Base-by-base conservation (phyloP, 2,113 vertebrate species). In the Centropus unirufus region DNA sequence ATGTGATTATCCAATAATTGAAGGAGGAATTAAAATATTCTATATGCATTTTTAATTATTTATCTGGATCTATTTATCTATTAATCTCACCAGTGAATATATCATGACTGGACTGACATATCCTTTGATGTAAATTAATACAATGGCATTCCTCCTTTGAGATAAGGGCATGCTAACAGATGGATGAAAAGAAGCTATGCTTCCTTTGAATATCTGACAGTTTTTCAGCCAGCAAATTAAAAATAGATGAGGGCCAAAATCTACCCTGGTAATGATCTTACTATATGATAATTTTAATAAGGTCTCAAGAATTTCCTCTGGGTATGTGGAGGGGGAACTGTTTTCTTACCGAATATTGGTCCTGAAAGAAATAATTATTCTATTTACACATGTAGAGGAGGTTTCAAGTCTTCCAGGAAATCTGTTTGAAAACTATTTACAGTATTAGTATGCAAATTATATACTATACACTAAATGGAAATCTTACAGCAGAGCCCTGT, bases 371-470 rank as follows among this genome's bases (percentile, higher is more conserved):
- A 72, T 32, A 90, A 81, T 13, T 49, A 34, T 67, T 93, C 61
- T 92, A 39, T 92, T 97, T 93, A 87, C 52, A 87, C 64, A 61
- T 67, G 39, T 19, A 78, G 61, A 86, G 83, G 47, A 54, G 6
- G 57, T 74, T 86, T 93, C 78, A 83, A 88, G 44, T 80, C 94
- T 94, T 94, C 85, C 73, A 96, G 93, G 76, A 96, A 94, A 93
- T 96, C 61, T 83, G 80, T 93, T 93, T 83, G 83, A 92, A 96
- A 96, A 93, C 44, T 96, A 95, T 95, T 95, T 94, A 93, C 76
- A 72, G 27, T 92, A 93, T 97, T 97, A 95, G 88, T 95, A 95
- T 97, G 93, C 92, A 96, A 97, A 96, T 97, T 96, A 96, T 93
- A 95, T 94, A 54, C 64, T 91, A 57, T 61, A 68, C 40, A 42